Evolutionary conservation across 2,797 vertebrate genomes (phyloP), one percentile per base, ranked within the genome.

Genomic region (Cryptoblepharus egeriae): DNA sequence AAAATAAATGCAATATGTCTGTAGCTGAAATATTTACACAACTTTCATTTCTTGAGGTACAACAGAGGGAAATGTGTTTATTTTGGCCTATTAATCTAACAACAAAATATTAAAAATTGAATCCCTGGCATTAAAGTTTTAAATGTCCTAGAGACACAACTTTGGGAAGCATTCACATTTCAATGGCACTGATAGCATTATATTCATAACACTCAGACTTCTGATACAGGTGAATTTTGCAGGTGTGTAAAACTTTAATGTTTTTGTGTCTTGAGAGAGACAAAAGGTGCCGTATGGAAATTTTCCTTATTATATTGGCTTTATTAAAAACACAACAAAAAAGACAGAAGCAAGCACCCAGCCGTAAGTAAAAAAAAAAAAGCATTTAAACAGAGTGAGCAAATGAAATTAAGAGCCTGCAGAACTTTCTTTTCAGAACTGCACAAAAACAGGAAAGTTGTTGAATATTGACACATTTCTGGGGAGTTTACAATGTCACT

Each of bases 241-340:
- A 92, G 81, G 87, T 88, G 88, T 84, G 76, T 95, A 88, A 93
- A 94, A 94, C 85, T 90, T 95, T 95, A 92, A 95, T 94, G 81
- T 68, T 0, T 90, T 87, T 73, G 58, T 81, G 63, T 78, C 88
- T 93, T 87, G 37, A 82, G 88, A 93, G 85, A 89, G 82, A 87
- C 24, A 89, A 92, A 90, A 94, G 84, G 49, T 93, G 86, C 88
- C 91, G 81, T 42, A 88, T 85, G 87, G 83, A 90, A 75, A 35
- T 67, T 73, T 61, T 93, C 93, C 93, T 79, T 79, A 89, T 73
- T 37, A 79, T 90, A 93, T 91, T 87, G 92, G 83, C 88, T 91
- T 86, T 91, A 72, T 89, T 58, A 84, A 87, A 88, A 87, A 84
- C 57, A 12, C 9, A 49, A 49, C 45, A 7, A 49, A 49, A 49